A percentile compares a stretch with the other conserved stretches of the same genome.
Conservation (phyloP, 2,797 vertebrate genomes). For the Cryptoprocta ferox region DNA sequence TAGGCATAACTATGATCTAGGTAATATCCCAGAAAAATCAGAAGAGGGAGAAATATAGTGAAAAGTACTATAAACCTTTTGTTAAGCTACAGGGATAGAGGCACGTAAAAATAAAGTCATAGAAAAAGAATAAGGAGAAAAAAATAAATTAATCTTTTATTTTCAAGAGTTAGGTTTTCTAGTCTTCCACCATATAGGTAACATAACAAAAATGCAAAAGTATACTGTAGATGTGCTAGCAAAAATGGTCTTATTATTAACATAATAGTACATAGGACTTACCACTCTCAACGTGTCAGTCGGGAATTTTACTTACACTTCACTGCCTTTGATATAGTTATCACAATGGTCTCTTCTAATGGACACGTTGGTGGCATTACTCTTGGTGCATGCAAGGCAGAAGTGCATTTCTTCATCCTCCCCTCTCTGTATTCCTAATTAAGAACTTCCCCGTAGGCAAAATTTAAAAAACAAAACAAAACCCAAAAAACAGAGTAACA, state of each 20-base stretch:
- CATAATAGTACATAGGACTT: conserved; percentile 43
- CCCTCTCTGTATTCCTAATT: conserved; percentile 67
- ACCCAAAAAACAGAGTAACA: conserved; percentile 64
- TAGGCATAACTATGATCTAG: not conserved
- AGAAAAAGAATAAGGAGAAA: not conserved
- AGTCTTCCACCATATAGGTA: not conserved
- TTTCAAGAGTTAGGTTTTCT: not conserved
- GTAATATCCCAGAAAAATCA: not conserved
- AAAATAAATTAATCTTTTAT: not conserved
- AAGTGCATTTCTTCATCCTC: conserved; percentile 49
- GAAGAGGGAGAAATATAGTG: not conserved
- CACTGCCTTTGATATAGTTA: conserved; percentile 50
- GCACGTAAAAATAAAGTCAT: not conserved
- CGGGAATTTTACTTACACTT: conserved; percentile 51
- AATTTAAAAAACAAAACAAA: conserved; percentile 75
- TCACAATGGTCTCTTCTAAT: not conserved
- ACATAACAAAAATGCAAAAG: not conserved
- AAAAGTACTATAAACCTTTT: not conserved
- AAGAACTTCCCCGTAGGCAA: conserved; percentile 72
- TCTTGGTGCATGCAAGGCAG: conserved; percentile 5
- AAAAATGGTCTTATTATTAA: conserved; percentile 36
- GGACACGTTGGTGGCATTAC: not conserved
- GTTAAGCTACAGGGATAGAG: not conserved
- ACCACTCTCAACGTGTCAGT: not conserved
- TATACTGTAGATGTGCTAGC: not conserved